A percentile compares a stretch with the other conserved stretches of the same genome.
Conservation (phyloP, 1,140 invertebrate species). For the Temnothorax longispinosus region DNA sequence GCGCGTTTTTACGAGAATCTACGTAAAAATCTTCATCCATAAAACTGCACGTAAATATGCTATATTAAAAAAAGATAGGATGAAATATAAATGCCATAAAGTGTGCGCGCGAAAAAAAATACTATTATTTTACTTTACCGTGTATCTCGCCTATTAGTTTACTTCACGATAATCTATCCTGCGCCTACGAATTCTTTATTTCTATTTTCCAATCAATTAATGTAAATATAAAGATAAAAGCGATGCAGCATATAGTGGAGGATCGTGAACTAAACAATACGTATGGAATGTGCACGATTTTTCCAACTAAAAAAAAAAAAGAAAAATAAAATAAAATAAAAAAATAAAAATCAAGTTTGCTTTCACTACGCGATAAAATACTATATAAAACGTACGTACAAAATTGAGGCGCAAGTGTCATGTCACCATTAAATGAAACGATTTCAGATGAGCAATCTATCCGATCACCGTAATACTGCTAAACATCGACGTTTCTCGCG, state of each 20-base stretch:
- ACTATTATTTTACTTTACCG: background rate
- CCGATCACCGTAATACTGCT: background rate
- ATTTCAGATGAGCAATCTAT: background rate
- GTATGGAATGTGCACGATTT: background rate
- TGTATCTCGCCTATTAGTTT: too few relatives aligned
- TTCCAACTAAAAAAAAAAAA: background rate
- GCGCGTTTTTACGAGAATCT: background rate
- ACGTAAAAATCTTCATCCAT: background rate
- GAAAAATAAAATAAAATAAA: too few relatives aligned
- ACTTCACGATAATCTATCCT: conserved; percentile 20
- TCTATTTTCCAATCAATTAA: background rate
- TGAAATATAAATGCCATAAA: background rate
- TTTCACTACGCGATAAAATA: conserved; percentile 16
- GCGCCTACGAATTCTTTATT: conserved; percentile 3
- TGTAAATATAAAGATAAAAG: conserved; percentile 38
- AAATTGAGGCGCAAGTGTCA: conserved; percentile 1
- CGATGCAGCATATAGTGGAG: background rate
- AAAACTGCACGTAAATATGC: background rate
- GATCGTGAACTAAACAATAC: background rate
- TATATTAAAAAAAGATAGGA: background rate
- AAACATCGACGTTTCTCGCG: background rate
- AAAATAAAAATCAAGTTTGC: background rate
- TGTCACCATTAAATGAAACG: background rate
- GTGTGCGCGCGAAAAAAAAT: background rate
- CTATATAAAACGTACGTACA: background rate